These are phyloP conservation scores for Diacarnus erythraeanus DNA, from an alignment of 37 sponge, comb jelly and placozoan species.

Conservation along the genomic window DNA sequence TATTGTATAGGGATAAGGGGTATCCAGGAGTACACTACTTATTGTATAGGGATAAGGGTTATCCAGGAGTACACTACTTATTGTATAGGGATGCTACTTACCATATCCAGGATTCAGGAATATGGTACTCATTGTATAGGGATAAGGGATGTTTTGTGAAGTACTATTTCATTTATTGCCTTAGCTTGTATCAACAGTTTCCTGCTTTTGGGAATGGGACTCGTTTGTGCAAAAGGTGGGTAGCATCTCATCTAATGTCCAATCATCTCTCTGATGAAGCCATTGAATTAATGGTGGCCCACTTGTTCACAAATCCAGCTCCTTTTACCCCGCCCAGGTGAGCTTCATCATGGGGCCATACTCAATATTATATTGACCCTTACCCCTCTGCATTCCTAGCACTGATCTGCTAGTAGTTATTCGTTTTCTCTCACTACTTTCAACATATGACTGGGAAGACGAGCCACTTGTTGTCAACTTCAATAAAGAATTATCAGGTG, in stretches of 20 bases:
- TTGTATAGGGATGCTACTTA: too few species aligned
- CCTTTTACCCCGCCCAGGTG: conserved; percentile 74
- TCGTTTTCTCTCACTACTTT: conserved; percentile 84
- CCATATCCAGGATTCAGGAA: too few species aligned
- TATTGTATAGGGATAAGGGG: too few species aligned
- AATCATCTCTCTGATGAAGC: conserved; percentile 84
- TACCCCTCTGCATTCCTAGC: conserved; percentile 6
- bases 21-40: too few species aligned
- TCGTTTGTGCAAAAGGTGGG: conserved; percentile 90
- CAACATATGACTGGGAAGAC: conserved; percentile 71
- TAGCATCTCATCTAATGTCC: conserved; percentile 82
- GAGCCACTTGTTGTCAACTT: conserved; percentile 89
- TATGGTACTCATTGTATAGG: too few species aligned
- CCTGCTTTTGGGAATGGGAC: conserved; percentile 68
- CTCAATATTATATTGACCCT: not conserved
- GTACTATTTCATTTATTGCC: not conserved
- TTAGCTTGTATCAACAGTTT: conserved; percentile 71
- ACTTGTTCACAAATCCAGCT: conserved; percentile 68
- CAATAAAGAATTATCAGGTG: conserved; percentile 75
- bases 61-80: too few species aligned
- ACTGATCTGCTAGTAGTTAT: conserved; percentile 69
- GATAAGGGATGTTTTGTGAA: too few species aligned
- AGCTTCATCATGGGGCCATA: not conserved
- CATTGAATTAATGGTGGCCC: conserved; percentile 88
- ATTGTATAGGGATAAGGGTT: too few species aligned